A percentile compares a stretch with the other conserved stretches of the same genome.
Evolutionary conservation across 2,888 invertebrate species (phyloP).

Genomic region (Lacanobia oleracea): DNA sequence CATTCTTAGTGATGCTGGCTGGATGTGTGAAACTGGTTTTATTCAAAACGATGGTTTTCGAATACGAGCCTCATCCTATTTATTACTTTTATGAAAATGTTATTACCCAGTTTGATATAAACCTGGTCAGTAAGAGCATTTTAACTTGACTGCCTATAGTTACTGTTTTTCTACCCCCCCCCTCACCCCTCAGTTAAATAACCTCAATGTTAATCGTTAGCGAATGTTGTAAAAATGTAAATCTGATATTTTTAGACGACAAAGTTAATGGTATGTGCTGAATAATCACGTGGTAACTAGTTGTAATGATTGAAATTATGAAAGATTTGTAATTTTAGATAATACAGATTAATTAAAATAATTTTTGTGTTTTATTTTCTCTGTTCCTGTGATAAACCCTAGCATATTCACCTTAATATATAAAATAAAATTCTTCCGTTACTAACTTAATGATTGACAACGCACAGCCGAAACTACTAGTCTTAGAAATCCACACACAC

Average conservation of each 20-base stretch:
- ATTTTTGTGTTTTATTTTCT: constrained; percentile 65
- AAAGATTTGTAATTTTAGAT: constrained; percentile 90
- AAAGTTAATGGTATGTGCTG: constrained; percentile 82
- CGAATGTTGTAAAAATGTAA: constrained; percentile 87
- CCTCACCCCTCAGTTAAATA: constrained; percentile 27
- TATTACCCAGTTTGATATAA: constrained; percentile 3
- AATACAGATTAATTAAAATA: constrained; percentile 86
- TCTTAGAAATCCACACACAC: too few species aligned
- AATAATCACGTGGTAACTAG: constrained; percentile 84
- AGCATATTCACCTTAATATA: too few species aligned
- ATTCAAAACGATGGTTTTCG: constrained; percentile 2
- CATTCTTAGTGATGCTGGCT: constrained; percentile 14
- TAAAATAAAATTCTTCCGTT: too few species aligned
- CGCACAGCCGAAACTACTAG: too few species aligned
- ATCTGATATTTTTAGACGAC: constrained; percentile 87
- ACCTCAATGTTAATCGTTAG: constrained; percentile 67
- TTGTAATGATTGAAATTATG: constrained; percentile 85
- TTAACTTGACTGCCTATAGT: constrained; percentile 42
- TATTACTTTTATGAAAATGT: constrained; percentile 7
- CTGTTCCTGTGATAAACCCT: constrained; percentile 3
- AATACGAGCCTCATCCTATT: constrained; percentile 18
- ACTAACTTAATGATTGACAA: too few species aligned
- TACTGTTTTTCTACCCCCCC: constrained; percentile 17
- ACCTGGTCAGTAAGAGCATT: constrained; percentile 52
- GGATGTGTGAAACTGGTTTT: constrained; percentile 29